A percentile compares a stretch with the other conserved stretches of the same genome.
Evolutionary conservation across 2,797 vertebrate species (phyloP).

Genomic region (Arctocebus calabarensis): DNA sequence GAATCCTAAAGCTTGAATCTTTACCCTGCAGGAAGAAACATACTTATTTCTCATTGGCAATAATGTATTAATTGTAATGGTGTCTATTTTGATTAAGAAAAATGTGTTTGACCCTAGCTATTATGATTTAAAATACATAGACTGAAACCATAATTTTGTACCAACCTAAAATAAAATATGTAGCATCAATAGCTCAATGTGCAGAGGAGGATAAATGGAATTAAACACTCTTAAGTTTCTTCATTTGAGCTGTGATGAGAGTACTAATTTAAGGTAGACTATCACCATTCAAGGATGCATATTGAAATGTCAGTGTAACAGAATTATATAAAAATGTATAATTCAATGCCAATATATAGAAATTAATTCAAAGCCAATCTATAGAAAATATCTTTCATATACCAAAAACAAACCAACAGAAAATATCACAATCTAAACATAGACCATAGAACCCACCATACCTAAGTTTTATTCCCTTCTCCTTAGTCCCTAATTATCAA

Average conservation of each 20-base stretch:
- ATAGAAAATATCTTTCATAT: background rate
- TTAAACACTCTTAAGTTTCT: background rate
- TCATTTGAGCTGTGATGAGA: background rate
- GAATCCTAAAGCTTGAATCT: too few relatives aligned
- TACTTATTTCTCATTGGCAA: too few relatives aligned
- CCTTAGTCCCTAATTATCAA: background rate
- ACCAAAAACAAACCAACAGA: background rate
- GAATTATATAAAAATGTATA: background rate
- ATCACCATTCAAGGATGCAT: background rate
- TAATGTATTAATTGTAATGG: too few relatives aligned
- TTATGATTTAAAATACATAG: too few relatives aligned
- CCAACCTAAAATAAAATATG: background rate
- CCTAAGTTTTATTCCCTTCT: conserved; percentile 56
- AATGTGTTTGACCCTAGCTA: too few relatives aligned
- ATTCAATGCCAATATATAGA: background rate
- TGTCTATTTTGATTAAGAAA: too few relatives aligned
- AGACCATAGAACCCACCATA: background rate
- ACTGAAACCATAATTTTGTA: too few relatives aligned
- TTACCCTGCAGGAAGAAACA: too few relatives aligned
- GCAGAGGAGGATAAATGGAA: background rate
- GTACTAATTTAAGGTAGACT: background rate
- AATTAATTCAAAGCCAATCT: background rate
- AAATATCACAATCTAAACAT: background rate
- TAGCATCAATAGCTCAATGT: background rate
- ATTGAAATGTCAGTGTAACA: background rate